These are phyloP conservation scores for Eubasilissa splendida DNA, from an alignment of 2,888 invertebrate species.

Conservation along the genomic window DNA sequence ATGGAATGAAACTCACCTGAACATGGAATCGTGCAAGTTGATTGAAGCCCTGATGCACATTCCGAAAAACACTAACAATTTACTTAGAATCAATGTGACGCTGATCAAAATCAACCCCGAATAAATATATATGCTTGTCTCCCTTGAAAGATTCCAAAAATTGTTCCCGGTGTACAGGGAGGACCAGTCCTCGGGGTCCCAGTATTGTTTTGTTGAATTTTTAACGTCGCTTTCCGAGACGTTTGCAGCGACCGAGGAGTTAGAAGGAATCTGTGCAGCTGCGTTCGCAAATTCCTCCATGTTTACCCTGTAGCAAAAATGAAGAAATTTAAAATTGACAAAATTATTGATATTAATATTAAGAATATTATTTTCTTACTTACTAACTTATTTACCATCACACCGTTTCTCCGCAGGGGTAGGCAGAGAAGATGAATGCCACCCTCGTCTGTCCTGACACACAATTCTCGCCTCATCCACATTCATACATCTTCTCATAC, in stretches of 20 bases:
- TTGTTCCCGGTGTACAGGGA: slow-evolving; percentile 16
- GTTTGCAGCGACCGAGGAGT: background rate
- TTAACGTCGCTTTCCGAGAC: slow-evolving; percentile 50
- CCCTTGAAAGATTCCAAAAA: slow-evolving; percentile 62
- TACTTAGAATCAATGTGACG: slow-evolving; percentile 72
- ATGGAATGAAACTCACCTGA: slow-evolving; percentile 64
- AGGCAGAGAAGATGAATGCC: no score
- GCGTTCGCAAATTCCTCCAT: slow-evolving; percentile 68
- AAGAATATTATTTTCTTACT: no score
- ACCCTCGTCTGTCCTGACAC: no score
- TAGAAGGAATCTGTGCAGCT: slow-evolving; percentile 40
- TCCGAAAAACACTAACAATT: slow-evolving; percentile 78
- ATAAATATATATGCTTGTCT: slow-evolving; percentile 73
- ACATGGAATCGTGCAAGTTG: slow-evolving; percentile 85
- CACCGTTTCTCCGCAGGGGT: no score
- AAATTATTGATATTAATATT: no score
- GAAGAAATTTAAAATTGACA: slow-evolving; percentile 42
- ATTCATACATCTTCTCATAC: no score
- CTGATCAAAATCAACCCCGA: slow-evolving; percentile 69
- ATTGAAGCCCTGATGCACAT: slow-evolving; percentile 84
- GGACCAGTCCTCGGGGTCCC: slow-evolving; percentile 43
- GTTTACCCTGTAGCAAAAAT: slow-evolving; percentile 71
- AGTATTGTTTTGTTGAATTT: background rate
- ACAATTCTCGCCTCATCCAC: no score
- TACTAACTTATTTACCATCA: no score